Base-by-base conservation (phyloP, 2,888 invertebrate species). In the Chironomus riparius region DNA sequence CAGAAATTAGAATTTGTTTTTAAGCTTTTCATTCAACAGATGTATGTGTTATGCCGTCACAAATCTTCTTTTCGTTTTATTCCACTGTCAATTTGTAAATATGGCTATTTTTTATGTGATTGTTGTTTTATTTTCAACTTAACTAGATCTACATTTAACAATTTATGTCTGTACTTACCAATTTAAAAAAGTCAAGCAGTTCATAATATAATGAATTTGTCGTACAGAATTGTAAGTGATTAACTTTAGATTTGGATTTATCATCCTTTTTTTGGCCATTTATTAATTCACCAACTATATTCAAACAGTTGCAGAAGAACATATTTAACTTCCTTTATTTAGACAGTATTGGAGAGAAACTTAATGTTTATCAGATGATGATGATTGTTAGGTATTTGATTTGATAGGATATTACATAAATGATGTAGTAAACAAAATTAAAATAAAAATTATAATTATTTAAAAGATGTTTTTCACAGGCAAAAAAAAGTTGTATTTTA, bases 221-320 rank as follows among this genome's bases (percentile, higher is more conserved):
- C 50, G 50, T 56, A 13, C 13, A 24, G n/a, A n/a, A 47, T 22
- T 50, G 22, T n/a, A 50, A 15, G 4, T 18, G 24, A 24, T n/a
- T 56, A 13, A 47, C 10, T n/a, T 50, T 71, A 13, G 24, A 13
- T 13, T 28, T 50, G n/a, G 18, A 56, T 24, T 21, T 7, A 10
- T 50, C 24, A 3, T 10, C 50, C 13, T 28, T 50, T 24, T n/a
- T 13, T 21, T 18, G 18, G 62, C 15, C 62, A 62, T 62, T 21
- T 12, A 21, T 65, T 50, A 61, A n/a, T 61, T 71, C 56, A 48
- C 71, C 22, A 71, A 71, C 24, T 12, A 71, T 28, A 24, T 71
- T 71, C 10, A 71, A 21, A 15, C 71, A 71, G 3, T 71, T 28
- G 18, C 71, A 71, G 22, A 61, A 71, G 71, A 70, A 70, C 65